Evolutionary conservation across 1,140 invertebrate species (phyloP), one percentile per base, ranked within the genome.

Genomic region (Drosophila azteca): DNA sequence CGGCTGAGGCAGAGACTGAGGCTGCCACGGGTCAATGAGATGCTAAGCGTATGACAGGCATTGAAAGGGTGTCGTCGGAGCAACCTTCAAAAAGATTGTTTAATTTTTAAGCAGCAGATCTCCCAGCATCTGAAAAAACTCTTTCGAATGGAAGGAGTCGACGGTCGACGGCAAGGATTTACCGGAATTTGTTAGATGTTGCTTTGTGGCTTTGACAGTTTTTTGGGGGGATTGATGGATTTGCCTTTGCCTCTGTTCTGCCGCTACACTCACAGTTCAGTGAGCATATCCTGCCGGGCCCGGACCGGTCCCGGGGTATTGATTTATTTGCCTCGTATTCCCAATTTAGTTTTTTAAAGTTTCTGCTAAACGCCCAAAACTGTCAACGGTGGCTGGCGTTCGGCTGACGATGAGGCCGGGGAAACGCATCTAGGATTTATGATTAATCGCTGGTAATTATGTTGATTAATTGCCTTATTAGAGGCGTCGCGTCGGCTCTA

Each of bases 381-480:
- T 90, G 87, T 90, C 87, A 87, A 62, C 87, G 65, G 53, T 39
- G 35, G 35, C 35, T 1, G 13, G 35, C 35, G 35, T 13, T 39
- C 13, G 35, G 11, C 9, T 31, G 31, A 3, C 8, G 0, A 8
- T 31, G 31, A 31, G 31, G 31, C 62, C 51, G 39, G 11, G 11
- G 2, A 39, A 39, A 20, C 39, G 17, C 31, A 9, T 31, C 49
- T 59, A 50, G 67, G 65, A 29, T 55, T 54, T 87, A 81, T 90
- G 88, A 90, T 90, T 90, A 90, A 90, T 90, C 67, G 77, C 77
- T 88, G 83, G 88, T 88, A 90, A 90, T 90, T 90, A 90, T 75
- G 51, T 83, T 90, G 88, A 90, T 90, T 84, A 90, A 90, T 90
- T 90, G 83, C 88, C 83, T 81, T 90, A 90, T 90, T 88, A 90